A percentile compares a stretch with the other conserved stretches of the same genome.
phyloP scores from a whole-genome alignment of 2,888 invertebrate genomes.

The Neria commutata region DNA sequence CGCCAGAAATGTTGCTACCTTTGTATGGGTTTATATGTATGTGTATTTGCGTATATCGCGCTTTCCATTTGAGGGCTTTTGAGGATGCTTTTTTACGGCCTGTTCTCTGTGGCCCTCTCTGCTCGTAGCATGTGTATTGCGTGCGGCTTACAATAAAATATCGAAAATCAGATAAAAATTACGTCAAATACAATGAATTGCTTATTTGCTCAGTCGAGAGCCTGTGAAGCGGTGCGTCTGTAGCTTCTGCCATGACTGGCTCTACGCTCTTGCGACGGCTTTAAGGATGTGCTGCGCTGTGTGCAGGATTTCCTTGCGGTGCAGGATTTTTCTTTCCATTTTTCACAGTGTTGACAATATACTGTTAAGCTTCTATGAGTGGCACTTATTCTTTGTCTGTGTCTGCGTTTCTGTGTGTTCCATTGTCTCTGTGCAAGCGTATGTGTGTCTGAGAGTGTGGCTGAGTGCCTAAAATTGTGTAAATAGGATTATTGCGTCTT shows the following conservation, averaged over 20 bases:
- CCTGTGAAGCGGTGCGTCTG: neutral
- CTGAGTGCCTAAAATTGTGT: slow-evolving; percentile 19
- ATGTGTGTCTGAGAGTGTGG: neutral
- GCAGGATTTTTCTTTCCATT: too few species aligned
- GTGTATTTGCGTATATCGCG: too few species aligned
- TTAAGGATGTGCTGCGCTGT: neutral
- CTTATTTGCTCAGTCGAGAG: neutral
- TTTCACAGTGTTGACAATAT: slow-evolving; percentile 11
- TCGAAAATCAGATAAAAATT: slow-evolving; percentile 31
- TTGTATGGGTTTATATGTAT: too few species aligned
- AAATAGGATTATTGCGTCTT: slow-evolving; percentile 34
- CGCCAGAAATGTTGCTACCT: neutral
- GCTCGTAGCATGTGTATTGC: too few species aligned
- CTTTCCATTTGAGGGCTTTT: neutral
- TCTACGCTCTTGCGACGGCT: neutral
- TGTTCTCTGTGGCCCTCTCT: neutral
- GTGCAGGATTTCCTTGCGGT: too few species aligned
- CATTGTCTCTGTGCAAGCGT: neutral
- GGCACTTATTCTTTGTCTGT: neutral
- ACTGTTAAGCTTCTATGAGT: neutral
- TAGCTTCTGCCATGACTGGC: too few species aligned
- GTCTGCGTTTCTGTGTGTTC: neutral
- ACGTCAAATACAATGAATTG: slow-evolving; percentile 25
- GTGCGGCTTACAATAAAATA: neutral
- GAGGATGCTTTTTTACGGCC: neutral